phyloP scores from a whole-genome alignment of 2,113 vertebrate species.

The Symphodus melops region DNA sequence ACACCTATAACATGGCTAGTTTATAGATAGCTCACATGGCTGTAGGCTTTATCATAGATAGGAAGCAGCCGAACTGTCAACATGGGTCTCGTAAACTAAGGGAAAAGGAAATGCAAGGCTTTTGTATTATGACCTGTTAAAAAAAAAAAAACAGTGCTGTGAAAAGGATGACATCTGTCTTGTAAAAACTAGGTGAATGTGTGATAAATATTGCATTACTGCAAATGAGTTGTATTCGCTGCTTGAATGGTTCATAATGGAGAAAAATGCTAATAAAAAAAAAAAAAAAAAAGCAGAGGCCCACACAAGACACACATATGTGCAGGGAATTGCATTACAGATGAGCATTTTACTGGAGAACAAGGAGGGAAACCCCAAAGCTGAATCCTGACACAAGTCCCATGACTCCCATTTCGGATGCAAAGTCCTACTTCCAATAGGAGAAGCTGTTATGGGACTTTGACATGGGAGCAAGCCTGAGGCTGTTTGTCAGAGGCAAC shows the following conservation, averaged over 20 bases:
- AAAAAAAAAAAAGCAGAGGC: slow-evolving; percentile 29
- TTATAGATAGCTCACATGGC: slow-evolving; percentile 58
- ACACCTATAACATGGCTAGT: slow-evolving; percentile 64
- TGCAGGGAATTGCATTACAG: slow-evolving; percentile 31
- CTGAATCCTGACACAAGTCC: slow-evolving; percentile 27
- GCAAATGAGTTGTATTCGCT: slow-evolving; percentile 65
- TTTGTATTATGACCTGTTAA: slow-evolving; percentile 62
- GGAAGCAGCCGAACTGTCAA: slow-evolving; percentile 54
- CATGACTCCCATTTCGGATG: slow-evolving; percentile 41
- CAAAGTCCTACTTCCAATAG: slow-evolving; percentile 42
- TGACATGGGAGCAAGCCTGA: slow-evolving; percentile 1
- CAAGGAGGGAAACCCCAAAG: slow-evolving; percentile 3
- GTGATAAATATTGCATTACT: slow-evolving; percentile 75
- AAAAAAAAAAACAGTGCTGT: slow-evolving; percentile 23
- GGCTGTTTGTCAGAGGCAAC: slow-evolving; percentile 14
- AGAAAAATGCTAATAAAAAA: slow-evolving; percentile 48
- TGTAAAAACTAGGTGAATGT: slow-evolving; percentile 71
- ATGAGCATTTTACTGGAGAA: slow-evolving; percentile 37
- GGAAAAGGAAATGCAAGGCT: slow-evolving; percentile 57
- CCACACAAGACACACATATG: slow-evolving; percentile 32
- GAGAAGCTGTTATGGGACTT: slow-evolving; percentile 29
- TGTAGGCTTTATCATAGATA: slow-evolving; percentile 54
- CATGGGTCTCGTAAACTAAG: slow-evolving; percentile 66
- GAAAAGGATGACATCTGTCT: slow-evolving; percentile 65
- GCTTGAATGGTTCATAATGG: slow-evolving; percentile 71